These are phyloP conservation scores for Lasius platythorax DNA, from an alignment of 2,888 invertebrate species.

Conservation along the genomic window DNA sequence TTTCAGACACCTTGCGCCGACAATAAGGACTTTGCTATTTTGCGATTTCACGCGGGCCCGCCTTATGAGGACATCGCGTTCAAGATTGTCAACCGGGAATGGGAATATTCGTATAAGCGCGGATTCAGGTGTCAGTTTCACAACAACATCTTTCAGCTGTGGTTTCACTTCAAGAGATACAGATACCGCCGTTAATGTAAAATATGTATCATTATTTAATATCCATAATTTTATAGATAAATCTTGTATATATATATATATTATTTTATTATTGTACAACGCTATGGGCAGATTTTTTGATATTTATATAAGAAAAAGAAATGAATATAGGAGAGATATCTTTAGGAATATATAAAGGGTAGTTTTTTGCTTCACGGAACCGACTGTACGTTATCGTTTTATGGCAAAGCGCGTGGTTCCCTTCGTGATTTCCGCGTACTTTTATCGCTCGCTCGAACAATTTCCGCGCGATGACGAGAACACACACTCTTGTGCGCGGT, in stretches of 20 bases:
- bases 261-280: constrained; percentile 22
- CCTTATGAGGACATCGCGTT: constrained; percentile 99
- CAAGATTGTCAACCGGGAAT: constrained; percentile 99
- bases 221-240: constrained; percentile 35
- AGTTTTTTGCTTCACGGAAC: not conserved
- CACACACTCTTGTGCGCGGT: constrained; percentile 27
- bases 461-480: constrained; percentile 55
- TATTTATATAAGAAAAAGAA: constrained; percentile 23
- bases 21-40: constrained; percentile 97
- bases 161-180: constrained; percentile 99
- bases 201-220: constrained; percentile 46
- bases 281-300: not conserved
- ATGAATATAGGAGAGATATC: not conserved
- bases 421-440: not conserved
- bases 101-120: constrained; percentile 99
- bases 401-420: not conserved
- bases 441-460: constrained; percentile 28
- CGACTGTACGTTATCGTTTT: not conserved
- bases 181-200: constrained; percentile 92
- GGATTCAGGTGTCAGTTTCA: constrained; percentile 99
- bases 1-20: constrained; percentile 95
- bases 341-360: not conserved
- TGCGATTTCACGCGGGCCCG: constrained; percentile 98
- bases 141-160: constrained; percentile 99
- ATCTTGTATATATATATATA: not conserved